Evolutionary conservation across 2,113 vertebrate species (phyloP).

Genomic region (Halcyon malimbica): DNA sequence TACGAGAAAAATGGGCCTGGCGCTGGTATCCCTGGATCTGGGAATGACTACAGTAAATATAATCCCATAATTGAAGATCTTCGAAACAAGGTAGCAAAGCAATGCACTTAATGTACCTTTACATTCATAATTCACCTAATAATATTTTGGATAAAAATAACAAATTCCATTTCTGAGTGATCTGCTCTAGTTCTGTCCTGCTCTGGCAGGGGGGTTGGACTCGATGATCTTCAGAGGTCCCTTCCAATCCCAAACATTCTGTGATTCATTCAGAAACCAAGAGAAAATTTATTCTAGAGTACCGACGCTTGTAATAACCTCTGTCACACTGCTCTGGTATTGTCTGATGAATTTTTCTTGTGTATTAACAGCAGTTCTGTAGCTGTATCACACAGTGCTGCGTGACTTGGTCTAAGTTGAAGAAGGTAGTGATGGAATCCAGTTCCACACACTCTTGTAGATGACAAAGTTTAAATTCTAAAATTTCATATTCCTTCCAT

Average conservation of each 20-base stretch:
- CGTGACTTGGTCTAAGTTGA: not conserved
- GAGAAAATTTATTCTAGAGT: not conserved
- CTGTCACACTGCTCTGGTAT: not conserved
- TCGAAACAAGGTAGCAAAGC: slow-evolving; percentile 71
- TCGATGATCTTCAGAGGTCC: too few species aligned
- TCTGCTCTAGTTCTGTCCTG: too few species aligned
- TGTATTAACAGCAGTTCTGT: not conserved
- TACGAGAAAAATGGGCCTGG: slow-evolving; percentile 79
- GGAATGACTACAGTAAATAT: slow-evolving; percentile 74
- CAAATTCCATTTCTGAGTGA: not conserved
- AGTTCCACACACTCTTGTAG: not conserved
- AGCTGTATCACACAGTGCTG: not conserved
- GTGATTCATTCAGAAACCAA: not conserved
- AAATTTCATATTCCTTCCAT: not conserved
- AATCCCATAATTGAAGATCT: slow-evolving; percentile 75
- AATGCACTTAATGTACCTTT: not conserved
- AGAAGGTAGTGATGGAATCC: not conserved
- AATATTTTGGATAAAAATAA: not conserved
- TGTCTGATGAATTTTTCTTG: not conserved
- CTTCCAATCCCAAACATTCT: too few species aligned
- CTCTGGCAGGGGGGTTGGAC: too few species aligned
- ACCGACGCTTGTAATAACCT: rapidly evolving
- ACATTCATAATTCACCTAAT: not conserved
- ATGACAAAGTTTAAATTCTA: not conserved
- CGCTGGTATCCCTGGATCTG: slow-evolving; percentile 4